phyloP scores from a whole-genome alignment of 2,888 invertebrate genomes.

The Drosophila macrospina region DNA sequence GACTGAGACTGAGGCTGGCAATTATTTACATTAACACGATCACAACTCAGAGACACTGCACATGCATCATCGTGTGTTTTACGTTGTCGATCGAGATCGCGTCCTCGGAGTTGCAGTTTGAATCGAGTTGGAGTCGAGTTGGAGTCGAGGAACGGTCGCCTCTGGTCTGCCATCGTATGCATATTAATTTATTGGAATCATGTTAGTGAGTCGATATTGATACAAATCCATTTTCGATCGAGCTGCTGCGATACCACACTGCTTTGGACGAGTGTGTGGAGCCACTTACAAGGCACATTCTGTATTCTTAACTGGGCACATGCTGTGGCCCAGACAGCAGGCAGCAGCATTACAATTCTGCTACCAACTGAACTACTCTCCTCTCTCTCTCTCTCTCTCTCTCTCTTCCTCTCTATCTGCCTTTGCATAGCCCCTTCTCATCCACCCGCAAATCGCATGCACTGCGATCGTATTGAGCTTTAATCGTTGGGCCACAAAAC shows the following conservation, averaged over 20 bases:
- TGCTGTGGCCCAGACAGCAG: slow-evolving; percentile 60
- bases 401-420: not conserved
- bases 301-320: slow-evolving; percentile 47
- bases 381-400: not conserved
- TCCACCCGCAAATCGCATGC: slow-evolving; percentile 66
- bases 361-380: slow-evolving; percentile 8
- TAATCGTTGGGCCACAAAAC: slow-evolving; percentile 52
- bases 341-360: slow-evolving; percentile 63
- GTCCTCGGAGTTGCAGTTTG: slow-evolving; percentile 29
- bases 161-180: slow-evolving; percentile 70
- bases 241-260: slow-evolving; percentile 66
- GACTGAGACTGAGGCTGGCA: slow-evolving; percentile 71
- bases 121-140: slow-evolving; percentile 32
- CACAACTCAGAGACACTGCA: slow-evolving; percentile 83
- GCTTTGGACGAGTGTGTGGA: not conserved
- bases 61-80: slow-evolving; percentile 82
- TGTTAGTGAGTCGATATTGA: slow-evolving; percentile 85
- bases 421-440: not conserved
- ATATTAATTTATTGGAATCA: slow-evolving; percentile 86
- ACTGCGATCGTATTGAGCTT: slow-evolving; percentile 67
- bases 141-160: slow-evolving; percentile 10
- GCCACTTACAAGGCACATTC: slow-evolving; percentile 25
- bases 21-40: slow-evolving; percentile 85
- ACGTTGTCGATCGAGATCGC: slow-evolving; percentile 78
- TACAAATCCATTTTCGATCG: slow-evolving; percentile 85